Evolutionary conservation across 1,140 invertebrate genomes (phyloP), one percentile per base, ranked within the genome.

Genomic region (Eupristina koningsbergeri): DNA sequence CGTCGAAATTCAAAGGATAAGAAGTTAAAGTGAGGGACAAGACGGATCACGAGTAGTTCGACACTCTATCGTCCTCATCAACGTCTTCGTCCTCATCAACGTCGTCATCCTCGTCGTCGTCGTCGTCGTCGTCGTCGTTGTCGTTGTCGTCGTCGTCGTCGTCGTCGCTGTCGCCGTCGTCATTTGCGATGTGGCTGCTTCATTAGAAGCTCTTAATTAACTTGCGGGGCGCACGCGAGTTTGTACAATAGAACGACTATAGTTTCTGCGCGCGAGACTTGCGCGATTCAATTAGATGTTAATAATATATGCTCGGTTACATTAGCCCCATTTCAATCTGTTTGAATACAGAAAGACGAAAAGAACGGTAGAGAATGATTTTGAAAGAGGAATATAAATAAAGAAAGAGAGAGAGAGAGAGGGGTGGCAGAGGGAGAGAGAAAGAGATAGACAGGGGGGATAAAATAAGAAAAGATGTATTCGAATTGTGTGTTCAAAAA

Each of bases 131-230:
- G 88, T 77, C 89, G 88, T 89, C 89, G 89, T 91, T 91, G 89
- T 89, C 88, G 88, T 88, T 86, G 87, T 88, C 89, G 90, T 89
- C 90, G 90, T 63, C 74, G 88, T 88, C 86, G 87, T 79, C 88
- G 88, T 88, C 89, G 89, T 90, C 58, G 76, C 29, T 36, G 26
- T 61, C 39, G 87, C 87, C 85, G 88, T 77, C 89, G 88, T 89
- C 89, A 89, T 91, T 91, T 90, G 89, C 88, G 88, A 88, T 86
- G 87, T 88, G 89, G 90, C 89, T 91, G 90, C 87, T 91, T 91
- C 90, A 91, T 91, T 91, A 91, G 90, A 91, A 88, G 89, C 89
- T 91, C 90, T 91, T 91, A 91, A 91, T 91, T 91, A 91, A 91
- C 90, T 91, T 90, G 90, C 89, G 89, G 88, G 84, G 89, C 89